phyloP scores from a whole-genome alignment of 2,888 invertebrate genomes.

The Ashinkailepas kermadecensis region DNA sequence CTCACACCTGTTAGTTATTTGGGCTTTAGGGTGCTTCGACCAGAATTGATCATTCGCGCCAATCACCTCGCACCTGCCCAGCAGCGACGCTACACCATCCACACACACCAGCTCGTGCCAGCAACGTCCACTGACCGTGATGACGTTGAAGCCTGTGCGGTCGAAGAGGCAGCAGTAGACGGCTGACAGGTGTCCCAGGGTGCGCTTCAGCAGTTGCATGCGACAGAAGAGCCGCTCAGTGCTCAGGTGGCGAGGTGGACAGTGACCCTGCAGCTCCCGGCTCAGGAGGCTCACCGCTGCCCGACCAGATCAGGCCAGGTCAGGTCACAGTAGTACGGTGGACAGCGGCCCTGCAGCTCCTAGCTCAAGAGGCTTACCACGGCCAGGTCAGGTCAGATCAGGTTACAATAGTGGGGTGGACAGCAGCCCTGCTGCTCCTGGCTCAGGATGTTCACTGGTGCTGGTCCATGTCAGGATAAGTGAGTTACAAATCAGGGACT shows the following conservation, averaged over 20 bases:
- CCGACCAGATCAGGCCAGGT: constrained; percentile 28
- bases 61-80: too few relatives aligned
- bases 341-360: constrained; percentile 59
- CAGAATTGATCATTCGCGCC: too few relatives aligned
- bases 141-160: constrained; percentile 78
- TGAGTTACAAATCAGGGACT: too few relatives aligned
- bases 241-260: constrained; percentile 51
- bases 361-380: constrained; percentile 50
- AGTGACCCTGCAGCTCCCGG: constrained; percentile 59
- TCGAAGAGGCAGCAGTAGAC: constrained; percentile 96
- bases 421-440: constrained; percentile 24
- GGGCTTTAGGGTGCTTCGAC: too few relatives aligned
- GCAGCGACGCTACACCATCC: too few relatives aligned
- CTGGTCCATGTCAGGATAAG: background rate
- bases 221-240: constrained; percentile 58
- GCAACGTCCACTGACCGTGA: constrained; percentile 57
- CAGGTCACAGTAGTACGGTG: constrained; percentile 44
- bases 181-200: constrained; percentile 90
- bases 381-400: constrained; percentile 1
- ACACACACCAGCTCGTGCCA: too few relatives aligned
- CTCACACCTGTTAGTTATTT: too few relatives aligned
- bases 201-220: constrained; percentile 65
- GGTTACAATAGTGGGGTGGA: too few relatives aligned
- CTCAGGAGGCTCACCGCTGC: constrained; percentile 49
- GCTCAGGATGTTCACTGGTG: constrained; percentile 2